Conservation (phyloP, 2,113 vertebrate genomes). For the Onychostoma macrolepis region DNA sequence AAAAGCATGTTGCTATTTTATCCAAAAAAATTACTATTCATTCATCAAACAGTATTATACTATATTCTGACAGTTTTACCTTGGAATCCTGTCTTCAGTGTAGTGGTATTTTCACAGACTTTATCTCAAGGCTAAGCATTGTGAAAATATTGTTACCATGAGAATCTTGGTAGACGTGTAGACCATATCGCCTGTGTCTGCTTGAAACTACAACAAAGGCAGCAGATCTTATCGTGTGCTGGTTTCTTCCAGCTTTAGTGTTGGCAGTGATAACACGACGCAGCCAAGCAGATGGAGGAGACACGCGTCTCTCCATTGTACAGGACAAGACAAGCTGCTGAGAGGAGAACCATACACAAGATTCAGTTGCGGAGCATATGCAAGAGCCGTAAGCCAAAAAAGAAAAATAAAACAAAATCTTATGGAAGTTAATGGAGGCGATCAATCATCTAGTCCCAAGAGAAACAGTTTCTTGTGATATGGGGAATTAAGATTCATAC, state of each 20-base stretch:
- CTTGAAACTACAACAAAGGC: constrained; percentile 23
- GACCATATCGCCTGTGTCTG: constrained; percentile 30
- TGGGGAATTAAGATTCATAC: constrained; percentile 39
- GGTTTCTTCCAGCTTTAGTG: constrained; percentile 43
- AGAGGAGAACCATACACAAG: constrained; percentile 47
- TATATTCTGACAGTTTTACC: background rate
- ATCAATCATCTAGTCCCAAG: constrained; percentile 62
- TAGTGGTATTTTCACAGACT: background rate
- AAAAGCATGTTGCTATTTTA: background rate
- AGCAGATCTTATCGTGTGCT: constrained; percentile 16
- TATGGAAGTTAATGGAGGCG: constrained; percentile 56
- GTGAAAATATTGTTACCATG: background rate
- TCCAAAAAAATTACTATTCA: background rate
- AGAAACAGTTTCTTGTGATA: constrained; percentile 52
- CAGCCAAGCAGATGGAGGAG: constrained; percentile 62
- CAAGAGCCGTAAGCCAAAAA: constrained; percentile 37
- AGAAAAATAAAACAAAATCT: constrained; percentile 41
- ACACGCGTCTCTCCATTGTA: constrained; percentile 34
- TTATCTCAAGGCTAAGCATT: constrained; percentile 10
- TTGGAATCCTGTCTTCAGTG: background rate
- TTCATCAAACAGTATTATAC: background rate
- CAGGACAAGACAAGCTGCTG: constrained; percentile 37
- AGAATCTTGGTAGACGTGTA: background rate
- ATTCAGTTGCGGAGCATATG: constrained; percentile 55
- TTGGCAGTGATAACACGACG: constrained; percentile 52